phyloP scores from a whole-genome alignment of 1,140 invertebrate species.

The Aphelenchoides besseyi region DNA sequence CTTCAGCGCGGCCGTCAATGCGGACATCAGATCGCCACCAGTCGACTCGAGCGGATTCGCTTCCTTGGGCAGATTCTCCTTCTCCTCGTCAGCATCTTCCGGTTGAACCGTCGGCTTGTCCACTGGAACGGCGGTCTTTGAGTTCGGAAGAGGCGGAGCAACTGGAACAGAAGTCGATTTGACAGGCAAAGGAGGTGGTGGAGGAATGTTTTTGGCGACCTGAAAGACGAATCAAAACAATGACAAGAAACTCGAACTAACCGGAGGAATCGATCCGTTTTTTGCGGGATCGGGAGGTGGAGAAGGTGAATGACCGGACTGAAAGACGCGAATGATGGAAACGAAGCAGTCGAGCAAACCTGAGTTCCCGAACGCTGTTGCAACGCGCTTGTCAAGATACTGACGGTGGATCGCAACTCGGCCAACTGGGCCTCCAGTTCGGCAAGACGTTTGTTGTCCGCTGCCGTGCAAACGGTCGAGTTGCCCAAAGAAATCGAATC shows the following conservation, averaged over 20 bases:
- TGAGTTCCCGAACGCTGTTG: neutral
- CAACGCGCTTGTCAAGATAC: neutral
- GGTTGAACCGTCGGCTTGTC: neutral
- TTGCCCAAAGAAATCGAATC: neutral
- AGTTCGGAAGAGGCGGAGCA: neutral
- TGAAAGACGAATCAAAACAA: too few species aligned
- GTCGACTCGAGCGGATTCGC: neutral
- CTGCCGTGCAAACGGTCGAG: constrained; percentile 12
- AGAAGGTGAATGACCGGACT: neutral
- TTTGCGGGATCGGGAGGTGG: neutral
- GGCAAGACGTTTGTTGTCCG: neutral
- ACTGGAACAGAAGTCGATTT: neutral
- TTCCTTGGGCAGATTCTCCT: neutral
- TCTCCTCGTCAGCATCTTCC: neutral
- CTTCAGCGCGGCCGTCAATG: neutral
- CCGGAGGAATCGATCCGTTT: neutral
- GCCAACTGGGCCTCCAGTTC: constrained; percentile 15
- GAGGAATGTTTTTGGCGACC: too few species aligned
- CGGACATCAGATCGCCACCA: neutral
- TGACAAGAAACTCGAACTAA: too few species aligned
- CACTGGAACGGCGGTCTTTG: too few species aligned
- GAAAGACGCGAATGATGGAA: neutral
- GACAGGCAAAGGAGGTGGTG: too few species aligned
- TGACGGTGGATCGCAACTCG: neutral
- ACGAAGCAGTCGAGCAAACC: neutral